Percentiles rank a stretch among this genome's conserved stretches.
Evolutionary conservation across 2,113 vertebrate genomes (phyloP).

Genomic region (pig (Sus scrofa)): T2T-Sscrofa CM000820.6:49656001-49656500

Average conservation of each 20-base stretch:
- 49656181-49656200: background rate
- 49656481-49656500: slow-evolving; percentile 3
- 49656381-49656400: background rate
- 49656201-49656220: background rate
- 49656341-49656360: background rate
- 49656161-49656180: background rate
- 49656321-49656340: background rate
- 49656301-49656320: background rate
- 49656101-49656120: background rate
- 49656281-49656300: background rate
- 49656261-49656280: background rate
- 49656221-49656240: fast-evolving
- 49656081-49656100: background rate
- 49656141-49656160: background rate
- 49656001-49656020: background rate
- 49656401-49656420: background rate
- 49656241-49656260: background rate
- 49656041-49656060: background rate
- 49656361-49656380: background rate
- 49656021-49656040: background rate
- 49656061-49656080: background rate
- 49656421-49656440: background rate
- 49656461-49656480: background rate
- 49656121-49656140: background rate
- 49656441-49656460: background rate